Evolutionary conservation across 2,797 vertebrate species (phyloP), one percentile per base, ranked within the genome.

Genomic region (Anas georgica): DNA sequence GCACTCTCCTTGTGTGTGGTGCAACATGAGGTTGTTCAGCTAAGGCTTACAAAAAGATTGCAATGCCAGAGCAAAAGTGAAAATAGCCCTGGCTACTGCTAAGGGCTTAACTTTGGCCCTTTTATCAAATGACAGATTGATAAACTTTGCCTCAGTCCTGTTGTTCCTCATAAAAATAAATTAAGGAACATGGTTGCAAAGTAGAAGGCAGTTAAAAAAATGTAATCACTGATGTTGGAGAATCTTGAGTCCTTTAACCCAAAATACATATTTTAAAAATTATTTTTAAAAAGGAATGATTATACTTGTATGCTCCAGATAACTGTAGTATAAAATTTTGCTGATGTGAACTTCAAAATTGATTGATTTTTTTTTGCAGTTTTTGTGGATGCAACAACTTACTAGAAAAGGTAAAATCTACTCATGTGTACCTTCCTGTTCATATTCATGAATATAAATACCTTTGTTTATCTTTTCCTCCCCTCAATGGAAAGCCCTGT

Each of bases 351-450:
- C 45, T 94, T 96, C 87, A 95, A 95, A 91, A 89, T 26, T 73
- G 29, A 89, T 13, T 97, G 81, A 79, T 89, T 63, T 97, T 84
- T 63, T 64, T 96, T 96, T 95, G 68, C 98, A 99, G 99, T 98
- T 98, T 97, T 99, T 99, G 97, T 99, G 99, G 99, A 98, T 99
- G 98, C 98, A 99, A 70, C 99, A 99, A 93, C 98, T 99, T 95
- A 98, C 99, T 96, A 98, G 97, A 70, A 98, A 98, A 98, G 99
- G 99, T 99, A 98, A 97, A 98, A 88, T 37, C 56, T 67, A 23
- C 70, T 95, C 8, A 17, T 46, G 25, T 95, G 23, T 73, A 33
- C 43, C 88, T 87, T 91, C 10, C 14, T 87, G 66, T 29, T 94
- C 63, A 72, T 43, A 43, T 84, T 93, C 86, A 33, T 54, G 63